Conservation (phyloP, 2,113 vertebrate species). For the Hiodon alosoides region DNA sequence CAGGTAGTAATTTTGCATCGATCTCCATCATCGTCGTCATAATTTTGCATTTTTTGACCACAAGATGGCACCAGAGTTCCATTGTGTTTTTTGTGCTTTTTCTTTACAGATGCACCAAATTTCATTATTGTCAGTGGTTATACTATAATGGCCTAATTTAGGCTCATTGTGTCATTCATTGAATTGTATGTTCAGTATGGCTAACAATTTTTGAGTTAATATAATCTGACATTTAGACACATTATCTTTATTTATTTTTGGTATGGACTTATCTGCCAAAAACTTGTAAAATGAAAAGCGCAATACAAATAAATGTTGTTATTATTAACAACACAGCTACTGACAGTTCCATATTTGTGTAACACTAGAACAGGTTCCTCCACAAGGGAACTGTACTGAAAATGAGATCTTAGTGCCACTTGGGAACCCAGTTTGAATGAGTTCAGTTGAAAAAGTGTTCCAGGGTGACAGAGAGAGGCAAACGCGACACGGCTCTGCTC, state of each 20-base stretch:
- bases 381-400: not conserved
- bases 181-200: not conserved
- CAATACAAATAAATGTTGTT: too few relatives aligned
- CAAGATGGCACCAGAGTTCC: slow-evolving; percentile 39
- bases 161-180: not conserved
- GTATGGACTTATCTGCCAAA: too few relatives aligned
- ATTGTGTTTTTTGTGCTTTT: not conserved
- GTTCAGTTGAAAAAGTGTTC: not conserved
- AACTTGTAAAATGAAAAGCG: too few relatives aligned
- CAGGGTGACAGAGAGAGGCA: slow-evolving; percentile 41
- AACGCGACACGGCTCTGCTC: slow-evolving; percentile 8
- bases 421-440: not conserved
- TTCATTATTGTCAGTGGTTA: not conserved
- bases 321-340: not conserved
- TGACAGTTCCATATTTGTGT: not conserved
- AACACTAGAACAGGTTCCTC: not conserved
- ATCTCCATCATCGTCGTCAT: slow-evolving; percentile 21
- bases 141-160: not conserved
- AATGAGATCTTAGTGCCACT: not conserved
- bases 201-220: too few relatives aligned
- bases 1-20: slow-evolving; percentile 30
- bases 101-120: not conserved
- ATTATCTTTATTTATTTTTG: too few relatives aligned
- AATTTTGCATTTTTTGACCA: slow-evolving; percentile 21
- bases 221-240: too few relatives aligned